These are phyloP conservation scores for Spilosoma lubricipeda DNA, from an alignment of 2,888 invertebrate species.

Conservation along the genomic window DNA sequence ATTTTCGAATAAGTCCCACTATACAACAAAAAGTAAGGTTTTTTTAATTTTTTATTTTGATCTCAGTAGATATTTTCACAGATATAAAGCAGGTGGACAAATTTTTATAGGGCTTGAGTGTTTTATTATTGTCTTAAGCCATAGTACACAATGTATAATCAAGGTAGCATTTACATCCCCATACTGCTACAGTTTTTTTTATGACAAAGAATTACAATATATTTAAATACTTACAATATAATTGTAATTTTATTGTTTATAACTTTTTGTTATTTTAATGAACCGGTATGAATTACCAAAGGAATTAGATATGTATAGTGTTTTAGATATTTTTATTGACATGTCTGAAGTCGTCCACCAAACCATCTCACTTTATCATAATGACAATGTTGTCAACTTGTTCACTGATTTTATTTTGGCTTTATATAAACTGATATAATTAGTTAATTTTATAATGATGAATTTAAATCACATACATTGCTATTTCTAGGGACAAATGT, in stretches of 20 bases:
- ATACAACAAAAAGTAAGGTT: not conserved
- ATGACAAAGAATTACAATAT: slow-evolving; percentile 55
- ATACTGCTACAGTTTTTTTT: slow-evolving; percentile 16
- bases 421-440: slow-evolving; percentile 57
- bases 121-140: slow-evolving; percentile 5
- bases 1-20: no score
- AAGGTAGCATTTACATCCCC: slow-evolving; percentile 1
- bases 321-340: slow-evolving; percentile 73
- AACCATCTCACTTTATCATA: slow-evolving; percentile 44
- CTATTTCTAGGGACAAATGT: slow-evolving; percentile 67
- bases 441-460: slow-evolving; percentile 55
- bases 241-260: slow-evolving; percentile 70
- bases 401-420: slow-evolving; percentile 56
- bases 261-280: slow-evolving; percentile 71
- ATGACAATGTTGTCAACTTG: slow-evolving; percentile 27
- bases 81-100: slow-evolving; percentile 6
- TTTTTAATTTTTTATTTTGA: slow-evolving; percentile 37
- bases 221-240: slow-evolving; percentile 37
- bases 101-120: slow-evolving; percentile 1
- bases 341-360: slow-evolving; percentile 43
- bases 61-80: slow-evolving; percentile 29
- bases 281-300: slow-evolving; percentile 85
- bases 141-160: not conserved
- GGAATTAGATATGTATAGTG: slow-evolving; percentile 81
- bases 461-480: slow-evolving; percentile 58